Percentiles rank a stretch among this genome's conserved stretches.
Evolutionary conservation across 2,888 invertebrate species (phyloP).

Genomic region (Habrosyne pyritoides): DNA sequence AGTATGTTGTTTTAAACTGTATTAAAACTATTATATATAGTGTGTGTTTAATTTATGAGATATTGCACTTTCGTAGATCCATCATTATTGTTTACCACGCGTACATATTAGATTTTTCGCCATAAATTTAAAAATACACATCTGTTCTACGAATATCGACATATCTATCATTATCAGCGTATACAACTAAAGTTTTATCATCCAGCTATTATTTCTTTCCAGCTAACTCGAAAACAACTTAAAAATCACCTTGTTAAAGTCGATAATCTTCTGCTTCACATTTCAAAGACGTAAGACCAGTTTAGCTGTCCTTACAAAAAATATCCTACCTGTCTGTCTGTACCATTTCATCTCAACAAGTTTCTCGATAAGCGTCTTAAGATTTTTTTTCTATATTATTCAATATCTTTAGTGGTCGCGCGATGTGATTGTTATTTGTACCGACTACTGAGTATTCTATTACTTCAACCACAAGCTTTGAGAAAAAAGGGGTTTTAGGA

Average conservation of each 20-base stretch:
- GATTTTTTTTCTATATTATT: slow-evolving; percentile 23
- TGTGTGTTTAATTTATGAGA: too few species aligned
- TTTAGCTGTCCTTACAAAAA: slow-evolving; percentile 10
- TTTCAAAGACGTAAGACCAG: slow-evolving; percentile 1
- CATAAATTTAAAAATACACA: not conserved
- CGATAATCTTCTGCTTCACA: not conserved
- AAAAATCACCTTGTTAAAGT: not conserved
- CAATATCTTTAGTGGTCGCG: not conserved
- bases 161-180: not conserved
- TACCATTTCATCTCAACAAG: slow-evolving; percentile 17
- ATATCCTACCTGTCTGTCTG: slow-evolving; percentile 30
- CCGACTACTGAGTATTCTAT: not conserved
- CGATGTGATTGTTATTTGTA: not conserved
- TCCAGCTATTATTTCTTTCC: not conserved
- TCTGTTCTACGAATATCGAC: not conserved
- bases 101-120: not conserved
- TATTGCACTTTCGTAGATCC: not conserved
- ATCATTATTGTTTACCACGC: not conserved
- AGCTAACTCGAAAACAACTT: not conserved
- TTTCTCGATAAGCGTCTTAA: slow-evolving; percentile 31
- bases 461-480: not conserved
- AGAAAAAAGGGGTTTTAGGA: not conserved
- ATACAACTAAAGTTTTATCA: slow-evolving; percentile 1
- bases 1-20: too few species aligned
- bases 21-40: too few species aligned